A percentile compares a stretch with the other conserved stretches of the same genome.
Conservation (phyloP, 2,888 invertebrate species). For the Adelognathus sp. region DNA sequence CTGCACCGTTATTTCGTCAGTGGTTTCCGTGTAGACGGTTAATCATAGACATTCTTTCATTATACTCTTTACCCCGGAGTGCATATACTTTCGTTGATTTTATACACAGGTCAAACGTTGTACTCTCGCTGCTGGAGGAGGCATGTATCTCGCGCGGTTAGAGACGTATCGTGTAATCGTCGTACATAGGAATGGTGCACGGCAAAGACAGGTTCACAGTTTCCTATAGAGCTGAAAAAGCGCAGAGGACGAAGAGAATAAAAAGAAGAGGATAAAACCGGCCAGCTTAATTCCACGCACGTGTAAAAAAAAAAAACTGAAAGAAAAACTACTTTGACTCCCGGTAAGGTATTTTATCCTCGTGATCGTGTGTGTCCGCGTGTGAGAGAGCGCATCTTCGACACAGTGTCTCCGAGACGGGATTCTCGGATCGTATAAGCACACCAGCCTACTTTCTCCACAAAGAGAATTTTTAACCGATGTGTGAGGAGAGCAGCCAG, state of each 20-base stretch:
- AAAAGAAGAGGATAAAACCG: not conserved
- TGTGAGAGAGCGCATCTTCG: slow-evolving; percentile 57
- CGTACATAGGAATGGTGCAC: not conserved
- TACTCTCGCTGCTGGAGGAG: slow-evolving; percentile 7
- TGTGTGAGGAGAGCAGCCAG: slow-evolving; percentile 67
- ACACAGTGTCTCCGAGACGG: slow-evolving; percentile 73
- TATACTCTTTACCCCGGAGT: not conserved
- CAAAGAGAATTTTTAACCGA: slow-evolving; percentile 76
- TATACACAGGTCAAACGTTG: not conserved
- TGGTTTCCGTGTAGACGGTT: not conserved
- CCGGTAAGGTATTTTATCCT: slow-evolving; percentile 3
- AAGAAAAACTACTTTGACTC: slow-evolving; percentile 11
- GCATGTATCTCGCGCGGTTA: slow-evolving; percentile 1
- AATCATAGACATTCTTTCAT: slow-evolving; percentile 24
- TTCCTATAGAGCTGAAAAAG: not conserved
- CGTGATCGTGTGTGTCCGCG: slow-evolving; percentile 7
- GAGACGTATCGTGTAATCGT: slow-evolving; percentile 17
- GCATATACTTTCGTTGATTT: slow-evolving; percentile 19
- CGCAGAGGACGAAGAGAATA: not conserved
- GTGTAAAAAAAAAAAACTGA: not conserved
- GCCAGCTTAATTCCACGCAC: not conserved
- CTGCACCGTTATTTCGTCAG: not conserved
- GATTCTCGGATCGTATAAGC: slow-evolving; percentile 45
- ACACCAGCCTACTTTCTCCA: slow-evolving; percentile 79
- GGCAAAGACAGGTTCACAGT: not conserved